Evolutionary conservation across 2,113 vertebrate species (phyloP).

Genomic region (Rhinolophus sinicus): DNA sequence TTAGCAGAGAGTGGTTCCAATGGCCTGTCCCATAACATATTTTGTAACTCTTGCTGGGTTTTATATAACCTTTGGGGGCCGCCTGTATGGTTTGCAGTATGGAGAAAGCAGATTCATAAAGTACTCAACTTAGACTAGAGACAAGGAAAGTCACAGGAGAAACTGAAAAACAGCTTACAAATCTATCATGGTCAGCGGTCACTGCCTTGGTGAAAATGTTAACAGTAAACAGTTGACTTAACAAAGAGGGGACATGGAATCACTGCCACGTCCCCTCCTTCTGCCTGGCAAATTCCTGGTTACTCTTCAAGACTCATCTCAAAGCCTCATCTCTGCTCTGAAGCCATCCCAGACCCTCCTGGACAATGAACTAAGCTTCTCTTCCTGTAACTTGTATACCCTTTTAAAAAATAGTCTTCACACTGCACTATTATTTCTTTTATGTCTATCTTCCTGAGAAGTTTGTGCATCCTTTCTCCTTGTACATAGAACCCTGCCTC

Average conservation of each 20-base stretch:
- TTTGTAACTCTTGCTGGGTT: background rate
- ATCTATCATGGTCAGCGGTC: background rate
- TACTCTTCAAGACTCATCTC: background rate
- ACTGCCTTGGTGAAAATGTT: background rate
- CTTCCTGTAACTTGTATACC: background rate
- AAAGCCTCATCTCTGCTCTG: background rate
- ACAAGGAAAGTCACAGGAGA: background rate
- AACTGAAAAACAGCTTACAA: background rate
- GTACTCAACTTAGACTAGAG: background rate
- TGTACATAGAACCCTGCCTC: background rate
- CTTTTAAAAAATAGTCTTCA: background rate
- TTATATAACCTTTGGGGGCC: background rate
- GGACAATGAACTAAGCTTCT: background rate
- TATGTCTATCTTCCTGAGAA: background rate
- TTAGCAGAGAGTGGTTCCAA: background rate
- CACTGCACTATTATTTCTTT: background rate
- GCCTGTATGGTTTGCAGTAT: background rate
- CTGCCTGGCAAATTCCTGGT: background rate
- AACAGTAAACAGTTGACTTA: background rate
- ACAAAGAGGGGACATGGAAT: background rate
- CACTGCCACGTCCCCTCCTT: background rate
- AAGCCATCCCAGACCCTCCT: background rate
- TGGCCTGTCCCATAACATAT: background rate
- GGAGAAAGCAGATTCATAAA: background rate
- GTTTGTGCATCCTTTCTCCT: background rate